Base-by-base conservation (phyloP, 2,113 vertebrate genomes). In the Zapornia atra region DNA sequence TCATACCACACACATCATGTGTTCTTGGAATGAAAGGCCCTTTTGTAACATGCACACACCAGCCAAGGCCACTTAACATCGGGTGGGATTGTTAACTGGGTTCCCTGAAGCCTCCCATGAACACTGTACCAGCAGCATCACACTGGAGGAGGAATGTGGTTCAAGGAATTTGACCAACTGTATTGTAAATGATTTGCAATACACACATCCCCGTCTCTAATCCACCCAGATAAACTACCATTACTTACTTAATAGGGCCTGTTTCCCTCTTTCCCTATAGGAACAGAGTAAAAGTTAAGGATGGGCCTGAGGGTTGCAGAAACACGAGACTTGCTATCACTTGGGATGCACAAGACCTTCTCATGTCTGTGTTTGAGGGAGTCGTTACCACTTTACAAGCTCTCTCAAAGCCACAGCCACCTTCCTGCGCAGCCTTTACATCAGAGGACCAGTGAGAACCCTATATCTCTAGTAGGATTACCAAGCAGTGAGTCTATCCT, bases 1-100 rank as follows among this genome's bases (percentile, higher is more conserved):
- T 96, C 94, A 94, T 90, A 93, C 93, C 94, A 94, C 92, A 94
- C 92, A 94, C 92, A 96, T 97, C 96, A 96, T 95, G 95, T 97
- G 95, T 95, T 95, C 93, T 88, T 84, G 76, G 90, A 97, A 94
- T 96, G 93, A 97, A 96, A 94, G 86, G 56, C 77, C 69, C 95
- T 95, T 95, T 96, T 94, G 94, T 97, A 86, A 85, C 70, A 81
- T 0, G 15, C 91, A 91, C 63, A 89, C 96, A 96, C 86, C 91
- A 95, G 90, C 66, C 90, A 3, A 92, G 86, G 88, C 95, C 94
- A 96, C 86, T 96, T 97, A 96, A 97, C 95, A 94, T 96, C 61
- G 59, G 71, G 54, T 22, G 50, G 70, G 94, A 96, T 95, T 96
- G 95, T 97, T 96, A 97, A 97, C 70, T 72, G 56, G 33, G 73